phyloP scores from a whole-genome alignment of 35 echinoderm and acorn worm genomes.

The Diadema setosum region DNA sequence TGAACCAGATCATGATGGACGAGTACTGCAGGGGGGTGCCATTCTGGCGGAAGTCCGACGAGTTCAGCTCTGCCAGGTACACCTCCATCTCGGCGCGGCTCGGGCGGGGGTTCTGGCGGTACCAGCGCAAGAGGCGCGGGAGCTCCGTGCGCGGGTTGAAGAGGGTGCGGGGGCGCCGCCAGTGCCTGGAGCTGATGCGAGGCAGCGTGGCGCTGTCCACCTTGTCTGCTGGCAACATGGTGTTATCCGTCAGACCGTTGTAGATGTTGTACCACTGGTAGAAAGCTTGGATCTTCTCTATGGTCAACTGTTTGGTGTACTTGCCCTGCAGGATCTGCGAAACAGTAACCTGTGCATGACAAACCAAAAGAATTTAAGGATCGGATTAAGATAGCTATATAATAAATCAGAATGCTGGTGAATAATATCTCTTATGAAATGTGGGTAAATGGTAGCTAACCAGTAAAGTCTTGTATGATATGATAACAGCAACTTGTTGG shows the following conservation, averaged over 20 bases:
- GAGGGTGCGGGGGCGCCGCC: slow-evolving; percentile 64
- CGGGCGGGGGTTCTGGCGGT: slow-evolving; percentile 80
- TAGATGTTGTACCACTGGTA: slow-evolving; percentile 97
- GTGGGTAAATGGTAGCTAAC: no score
- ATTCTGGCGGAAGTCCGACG: slow-evolving; percentile 68
- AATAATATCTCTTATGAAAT: no score
- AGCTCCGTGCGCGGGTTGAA: slow-evolving; percentile 85
- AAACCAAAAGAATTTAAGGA: no score
- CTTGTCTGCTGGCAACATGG: slow-evolving; percentile 66
- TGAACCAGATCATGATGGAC: slow-evolving; percentile 96
- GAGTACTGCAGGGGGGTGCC: slow-evolving; percentile 88
- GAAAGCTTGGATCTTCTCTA: slow-evolving; percentile 80
- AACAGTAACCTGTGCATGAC: slow-evolving; percentile 58
- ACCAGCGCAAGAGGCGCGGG: slow-evolving; percentile 83
- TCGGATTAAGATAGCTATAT: no score
- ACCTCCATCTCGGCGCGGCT: slow-evolving; percentile 73
- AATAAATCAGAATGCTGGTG: no score
- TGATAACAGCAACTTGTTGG: no score
- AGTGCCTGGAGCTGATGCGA: slow-evolving; percentile 46
- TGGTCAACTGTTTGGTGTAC: slow-evolving; percentile 71
- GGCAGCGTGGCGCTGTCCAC: slow-evolving; percentile 30
- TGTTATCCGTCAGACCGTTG: slow-evolving; percentile 82
- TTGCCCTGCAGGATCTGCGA: slow-evolving; percentile 75
- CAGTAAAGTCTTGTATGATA: no score
- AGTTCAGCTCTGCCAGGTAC: slow-evolving; percentile 86